phyloP scores from a whole-genome alignment of 2,888 invertebrate genomes.

The Mylabris sibirica region DNA sequence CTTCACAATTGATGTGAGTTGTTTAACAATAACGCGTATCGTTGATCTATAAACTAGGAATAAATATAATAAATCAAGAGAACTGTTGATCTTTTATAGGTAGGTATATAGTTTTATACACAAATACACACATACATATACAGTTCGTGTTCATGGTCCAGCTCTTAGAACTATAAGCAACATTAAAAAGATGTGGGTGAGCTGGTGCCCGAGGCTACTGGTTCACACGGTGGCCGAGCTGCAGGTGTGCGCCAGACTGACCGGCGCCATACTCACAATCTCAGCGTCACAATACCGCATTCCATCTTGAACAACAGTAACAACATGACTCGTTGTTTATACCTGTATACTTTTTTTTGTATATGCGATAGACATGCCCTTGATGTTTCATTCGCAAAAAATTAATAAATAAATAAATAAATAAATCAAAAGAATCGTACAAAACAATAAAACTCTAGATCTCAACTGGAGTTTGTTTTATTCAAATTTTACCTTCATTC shows the following conservation, averaged over 20 bases:
- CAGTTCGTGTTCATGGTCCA: constrained; percentile 30
- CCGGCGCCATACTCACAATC: constrained; percentile 54
- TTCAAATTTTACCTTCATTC: background rate
- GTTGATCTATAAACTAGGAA: background rate
- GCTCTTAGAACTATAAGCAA: constrained; percentile 23
- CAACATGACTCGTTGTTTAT: constrained; percentile 16
- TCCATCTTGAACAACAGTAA: constrained; percentile 37
- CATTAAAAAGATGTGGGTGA: constrained; percentile 36
- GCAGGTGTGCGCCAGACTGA: constrained; percentile 61
- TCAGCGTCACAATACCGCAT: constrained; percentile 43
- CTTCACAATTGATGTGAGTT: background rate
- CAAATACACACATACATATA: too few relatives aligned
- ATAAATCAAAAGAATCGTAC: too few relatives aligned
- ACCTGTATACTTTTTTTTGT: background rate
- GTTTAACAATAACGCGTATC: constrained; percentile 1
- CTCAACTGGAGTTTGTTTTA: background rate
- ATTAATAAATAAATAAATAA: background rate
- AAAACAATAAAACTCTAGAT: background rate
- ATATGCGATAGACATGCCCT: constrained; percentile 25
- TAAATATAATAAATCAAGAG: constrained; percentile 19
- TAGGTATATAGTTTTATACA: constrained; percentile 9
- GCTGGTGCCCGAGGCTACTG: constrained; percentile 40
- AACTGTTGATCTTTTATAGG: constrained; percentile 12
- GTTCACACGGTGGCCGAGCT: constrained; percentile 57
- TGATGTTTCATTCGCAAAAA: background rate